A percentile compares a stretch with the other conserved stretches of the same genome.
Conservation (phyloP, 1,140 invertebrate species). For the Temnothorax longispinosus region DNA sequence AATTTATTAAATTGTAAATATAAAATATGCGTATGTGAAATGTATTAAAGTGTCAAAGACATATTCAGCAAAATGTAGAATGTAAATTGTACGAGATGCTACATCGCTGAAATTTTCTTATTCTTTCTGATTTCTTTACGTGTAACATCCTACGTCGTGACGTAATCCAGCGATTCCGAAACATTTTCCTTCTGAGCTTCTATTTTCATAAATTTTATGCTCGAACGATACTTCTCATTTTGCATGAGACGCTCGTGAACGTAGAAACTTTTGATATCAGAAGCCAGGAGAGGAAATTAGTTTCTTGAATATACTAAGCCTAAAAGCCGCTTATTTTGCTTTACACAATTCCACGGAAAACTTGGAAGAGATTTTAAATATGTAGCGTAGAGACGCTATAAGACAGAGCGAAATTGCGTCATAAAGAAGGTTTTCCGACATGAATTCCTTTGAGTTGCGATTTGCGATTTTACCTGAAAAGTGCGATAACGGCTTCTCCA, state of each 20-base stretch:
- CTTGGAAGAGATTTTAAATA: slow-evolving; percentile 39
- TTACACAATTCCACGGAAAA: slow-evolving; percentile 16
- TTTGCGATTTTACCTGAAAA: slow-evolving; percentile 7
- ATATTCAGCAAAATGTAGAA: slow-evolving; percentile 18
- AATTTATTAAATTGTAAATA: not conserved
- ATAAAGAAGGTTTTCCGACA: not conserved
- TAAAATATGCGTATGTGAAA: not conserved
- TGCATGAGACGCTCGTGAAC: not conserved
- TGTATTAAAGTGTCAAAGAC: not conserved
- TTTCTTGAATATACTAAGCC: slow-evolving; percentile 30
- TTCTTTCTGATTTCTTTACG: not conserved
- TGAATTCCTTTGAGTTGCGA: not conserved
- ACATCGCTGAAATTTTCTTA: not conserved
- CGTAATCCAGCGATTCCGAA: slow-evolving; percentile 6
- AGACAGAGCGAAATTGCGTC: not conserved
- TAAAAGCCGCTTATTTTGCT: slow-evolving; percentile 56
- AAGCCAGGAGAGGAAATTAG: slow-evolving; percentile 33
- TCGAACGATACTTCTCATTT: slow-evolving; percentile 1
- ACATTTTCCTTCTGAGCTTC: slow-evolving; percentile 3
- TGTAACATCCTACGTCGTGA: not conserved
- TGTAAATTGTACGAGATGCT: not conserved
- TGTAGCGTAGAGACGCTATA: not conserved
- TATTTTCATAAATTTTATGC: slow-evolving; percentile 52
- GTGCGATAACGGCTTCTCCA: not conserved
- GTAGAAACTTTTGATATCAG: slow-evolving; percentile 24